These are phyloP conservation scores for Palythoa caribaeorum DNA, from an alignment of 92 coral and sea anemone genomes.

Conservation along the genomic window DNA sequence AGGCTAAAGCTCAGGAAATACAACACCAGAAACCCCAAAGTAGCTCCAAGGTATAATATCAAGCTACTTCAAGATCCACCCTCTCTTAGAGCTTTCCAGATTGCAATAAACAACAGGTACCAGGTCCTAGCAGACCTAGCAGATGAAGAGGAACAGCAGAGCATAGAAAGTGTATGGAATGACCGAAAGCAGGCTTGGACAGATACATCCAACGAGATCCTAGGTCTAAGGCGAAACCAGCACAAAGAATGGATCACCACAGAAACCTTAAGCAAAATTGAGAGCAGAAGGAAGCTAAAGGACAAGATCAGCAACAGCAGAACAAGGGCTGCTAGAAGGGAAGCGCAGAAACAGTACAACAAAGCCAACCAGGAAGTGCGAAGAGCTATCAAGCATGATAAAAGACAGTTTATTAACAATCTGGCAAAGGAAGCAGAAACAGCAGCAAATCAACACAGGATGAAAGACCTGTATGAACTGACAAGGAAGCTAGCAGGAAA, in stretches of 20 bases:
- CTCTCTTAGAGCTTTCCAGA: constrained; percentile 40
- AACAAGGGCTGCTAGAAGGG: constrained; percentile 49
- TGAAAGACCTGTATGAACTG: constrained; percentile 27
- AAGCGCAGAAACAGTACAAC: constrained; percentile 36
- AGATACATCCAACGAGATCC: constrained; percentile 22
- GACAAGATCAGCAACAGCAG: constrained; percentile 44
- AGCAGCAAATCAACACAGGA: constrained; percentile 40
- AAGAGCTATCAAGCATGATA: constrained; percentile 36
- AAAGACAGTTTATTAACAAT: constrained; percentile 8
- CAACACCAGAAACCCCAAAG: constrained; percentile 6
- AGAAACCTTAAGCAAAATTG: constrained; percentile 36
- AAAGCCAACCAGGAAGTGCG: constrained; percentile 36
- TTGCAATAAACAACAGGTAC: constrained; percentile 36
- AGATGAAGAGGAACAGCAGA: constrained; percentile 38
- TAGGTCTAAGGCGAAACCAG: constrained; percentile 33
- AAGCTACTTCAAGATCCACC: constrained; percentile 40
- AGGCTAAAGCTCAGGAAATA: constrained; percentile 44
- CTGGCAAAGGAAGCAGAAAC: constrained; percentile 33
- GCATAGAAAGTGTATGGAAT: constrained; percentile 24
- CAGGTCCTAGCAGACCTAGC: constrained; percentile 34
- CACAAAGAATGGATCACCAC: constrained; percentile 24
- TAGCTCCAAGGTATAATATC: constrained; percentile 14
- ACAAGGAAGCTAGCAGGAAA: constrained; percentile 29
- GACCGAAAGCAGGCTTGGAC: constrained; percentile 34
- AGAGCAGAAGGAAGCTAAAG: constrained; percentile 27